Conservation (phyloP, 2,797 vertebrate genomes). For the Peromyscus aztecus region DNA sequence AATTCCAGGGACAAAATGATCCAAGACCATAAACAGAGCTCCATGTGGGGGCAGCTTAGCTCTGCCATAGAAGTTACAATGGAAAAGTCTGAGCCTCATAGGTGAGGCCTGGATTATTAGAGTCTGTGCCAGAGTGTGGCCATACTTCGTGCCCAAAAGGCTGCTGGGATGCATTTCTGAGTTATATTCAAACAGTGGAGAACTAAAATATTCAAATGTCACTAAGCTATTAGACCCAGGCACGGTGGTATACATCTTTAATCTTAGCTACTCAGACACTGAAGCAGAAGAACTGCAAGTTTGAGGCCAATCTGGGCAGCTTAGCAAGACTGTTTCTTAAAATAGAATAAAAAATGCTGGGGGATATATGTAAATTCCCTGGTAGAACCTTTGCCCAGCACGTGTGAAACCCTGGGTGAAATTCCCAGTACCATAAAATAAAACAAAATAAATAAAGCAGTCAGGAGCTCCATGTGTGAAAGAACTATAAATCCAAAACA, state of each 20-base stretch:
- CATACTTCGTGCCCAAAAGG: no score
- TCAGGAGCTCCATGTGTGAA: background rate
- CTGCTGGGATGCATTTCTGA: background rate
- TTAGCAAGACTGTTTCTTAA: background rate
- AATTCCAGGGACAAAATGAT: background rate
- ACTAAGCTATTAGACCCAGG: background rate
- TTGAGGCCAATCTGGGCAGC: background rate
- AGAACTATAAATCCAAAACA: conserved; percentile 28
- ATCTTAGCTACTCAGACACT: background rate
- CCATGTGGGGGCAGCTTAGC: rapidly evolving
- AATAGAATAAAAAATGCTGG: background rate
- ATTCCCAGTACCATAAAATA: background rate
- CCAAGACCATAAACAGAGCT: background rate
- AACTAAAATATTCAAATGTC: conserved; percentile 39
- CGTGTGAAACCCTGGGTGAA: background rate
- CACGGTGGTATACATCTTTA: background rate
- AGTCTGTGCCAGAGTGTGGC: background rate
- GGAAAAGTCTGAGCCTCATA: background rate
- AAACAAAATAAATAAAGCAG: background rate
- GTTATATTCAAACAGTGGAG: background rate
- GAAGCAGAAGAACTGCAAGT: background rate
- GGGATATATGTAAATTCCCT: background rate
- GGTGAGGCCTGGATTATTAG: background rate
- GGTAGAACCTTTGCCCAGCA: background rate
- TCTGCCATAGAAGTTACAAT: background rate